Conservation (phyloP, 1,140 invertebrate species). For the Calephelis virginiensis region DNA sequence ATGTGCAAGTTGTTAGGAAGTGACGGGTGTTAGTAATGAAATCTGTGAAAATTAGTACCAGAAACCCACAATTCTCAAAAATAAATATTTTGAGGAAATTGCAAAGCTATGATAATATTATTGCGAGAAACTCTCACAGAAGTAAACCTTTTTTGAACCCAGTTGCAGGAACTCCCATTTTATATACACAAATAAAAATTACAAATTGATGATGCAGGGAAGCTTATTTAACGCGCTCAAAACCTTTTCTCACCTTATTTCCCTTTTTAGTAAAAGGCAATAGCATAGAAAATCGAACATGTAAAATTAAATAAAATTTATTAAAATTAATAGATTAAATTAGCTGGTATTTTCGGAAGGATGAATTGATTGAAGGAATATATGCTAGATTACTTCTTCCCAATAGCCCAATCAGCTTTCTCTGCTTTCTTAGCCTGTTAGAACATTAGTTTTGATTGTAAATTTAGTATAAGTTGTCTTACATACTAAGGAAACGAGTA, state of each 20-base stretch:
- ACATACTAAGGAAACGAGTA: no score
- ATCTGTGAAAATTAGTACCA: conserved; percentile 26
- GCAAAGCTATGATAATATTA: conserved; percentile 40
- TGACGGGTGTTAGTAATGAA: conserved; percentile 29
- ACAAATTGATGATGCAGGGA: conserved; percentile 34
- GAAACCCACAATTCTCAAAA: conserved; percentile 16
- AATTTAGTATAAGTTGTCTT: neutral
- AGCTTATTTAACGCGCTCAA: conserved; percentile 49
- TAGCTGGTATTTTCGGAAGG: conserved; percentile 33
- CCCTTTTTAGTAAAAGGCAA: conserved; percentile 39
- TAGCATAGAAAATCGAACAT: conserved; percentile 39
- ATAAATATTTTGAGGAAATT: conserved; percentile 36
- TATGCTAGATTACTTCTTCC: conserved; percentile 80
- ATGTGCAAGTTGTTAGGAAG: neutral
- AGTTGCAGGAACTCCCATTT: conserved; percentile 30
- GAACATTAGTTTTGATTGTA: conserved; percentile 44
- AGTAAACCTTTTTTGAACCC: conserved; percentile 27
- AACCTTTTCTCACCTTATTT: conserved; percentile 61
- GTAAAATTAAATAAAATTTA: conserved; percentile 58
- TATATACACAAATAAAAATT: conserved; percentile 33
- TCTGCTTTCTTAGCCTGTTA: conserved; percentile 88
- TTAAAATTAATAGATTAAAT: conserved; percentile 47
- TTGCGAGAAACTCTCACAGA: neutral
- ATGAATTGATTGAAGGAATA: conserved; percentile 27
- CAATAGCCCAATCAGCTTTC: conserved; percentile 88